Base-by-base conservation (phyloP, 64 coral and sea anemone genomes). In the Actinia tenebrosa region DNA sequence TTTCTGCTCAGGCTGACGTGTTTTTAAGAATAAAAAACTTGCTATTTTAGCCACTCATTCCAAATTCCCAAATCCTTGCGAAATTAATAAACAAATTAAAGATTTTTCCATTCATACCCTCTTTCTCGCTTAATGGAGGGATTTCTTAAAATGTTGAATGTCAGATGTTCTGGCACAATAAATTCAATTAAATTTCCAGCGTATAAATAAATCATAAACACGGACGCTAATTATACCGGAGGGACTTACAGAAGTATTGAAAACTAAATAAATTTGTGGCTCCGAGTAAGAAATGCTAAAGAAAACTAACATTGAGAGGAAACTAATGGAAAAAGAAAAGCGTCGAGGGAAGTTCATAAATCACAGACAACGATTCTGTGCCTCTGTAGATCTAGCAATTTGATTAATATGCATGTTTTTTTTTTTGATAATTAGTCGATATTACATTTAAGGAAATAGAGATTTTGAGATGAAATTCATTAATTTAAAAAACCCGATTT, bases 201-300 rank as follows among this genome's bases (percentile, higher is more conserved):
- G 69, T 75, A 75, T 75, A 75, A 30, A 75, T 75, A 75, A 75
- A 75, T 75, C 23, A 75, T 75, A 75, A 75, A 75, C 69, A 75
- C 10, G 69, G 69, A 75, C 69, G 69, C 69, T 75, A 75, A 75
- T 75, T 75, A 75, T 42, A 42, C 69, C 27, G 13, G 69, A 75
- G 69, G 69, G 69, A 30, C 25, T 69, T 69, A 75, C 11, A 75
- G 69, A 75, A 75, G 16, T 27, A 75, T 75, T 27, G 25, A 75
- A 75, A 75, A 75, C 13, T 43, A 22, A 66, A n/a, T 23, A 23
- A 75, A 30, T 75, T 30, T 10, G 2, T 18, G 42, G 69, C n/a
- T 10, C 69, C 1, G 69, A 75, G 25, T 75, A 75, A 75, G 42
- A 14, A 75, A 75, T 37, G 69, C 7, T 1, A 27, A 75, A 75